Percentiles rank a stretch among this genome's conserved stretches.
These are phyloP conservation scores for Decapterus maruadsi DNA, from an alignment of 2,797 vertebrate genomes.

Conservation along the genomic window DNA sequence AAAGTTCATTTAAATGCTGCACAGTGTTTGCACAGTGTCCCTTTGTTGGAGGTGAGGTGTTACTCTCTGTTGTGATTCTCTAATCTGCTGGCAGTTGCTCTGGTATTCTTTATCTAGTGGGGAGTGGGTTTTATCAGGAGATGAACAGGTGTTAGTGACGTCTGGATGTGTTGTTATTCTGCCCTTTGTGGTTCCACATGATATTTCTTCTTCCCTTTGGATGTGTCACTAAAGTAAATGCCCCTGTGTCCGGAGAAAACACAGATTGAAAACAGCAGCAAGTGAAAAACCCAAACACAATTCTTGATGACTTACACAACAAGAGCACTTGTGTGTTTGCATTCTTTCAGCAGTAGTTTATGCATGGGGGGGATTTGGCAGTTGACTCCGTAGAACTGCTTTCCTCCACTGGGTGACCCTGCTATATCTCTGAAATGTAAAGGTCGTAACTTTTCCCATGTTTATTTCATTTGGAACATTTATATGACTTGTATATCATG, in stretches of 20 bases:
- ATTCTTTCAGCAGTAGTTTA: constrained; percentile 79
- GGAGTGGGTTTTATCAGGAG: constrained; percentile 47
- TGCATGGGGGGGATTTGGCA: constrained; percentile 62
- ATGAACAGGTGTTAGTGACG: constrained; percentile 52
- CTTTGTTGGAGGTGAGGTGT: constrained; percentile 57
- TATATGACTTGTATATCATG: constrained; percentile 61
- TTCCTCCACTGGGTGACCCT: constrained; percentile 57
- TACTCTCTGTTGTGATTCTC: constrained; percentile 40
- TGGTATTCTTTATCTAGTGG: constrained; percentile 57
- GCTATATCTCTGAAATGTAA: constrained; percentile 58
- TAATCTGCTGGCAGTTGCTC: constrained; percentile 44
- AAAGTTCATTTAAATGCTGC: constrained; percentile 53
- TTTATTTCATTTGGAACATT: constrained; percentile 76
- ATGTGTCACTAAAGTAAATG: constrained; percentile 44
- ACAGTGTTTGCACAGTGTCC: constrained; percentile 45
- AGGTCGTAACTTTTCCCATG: constrained; percentile 65
- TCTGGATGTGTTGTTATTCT: constrained; percentile 55
- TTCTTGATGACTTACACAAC: constrained; percentile 53
- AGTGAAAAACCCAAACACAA: constrained; percentile 49
- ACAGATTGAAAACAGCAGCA: constrained; percentile 34
- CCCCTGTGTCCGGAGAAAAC: constrained; percentile 10
- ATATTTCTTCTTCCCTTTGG: constrained; percentile 50
- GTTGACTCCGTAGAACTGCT: constrained; percentile 63
- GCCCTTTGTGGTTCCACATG: constrained; percentile 38
- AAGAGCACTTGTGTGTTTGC: constrained; percentile 73